Conservation (phyloP, 1,140 invertebrate genomes). For the Tetranychus cinnabarinus region DNA sequence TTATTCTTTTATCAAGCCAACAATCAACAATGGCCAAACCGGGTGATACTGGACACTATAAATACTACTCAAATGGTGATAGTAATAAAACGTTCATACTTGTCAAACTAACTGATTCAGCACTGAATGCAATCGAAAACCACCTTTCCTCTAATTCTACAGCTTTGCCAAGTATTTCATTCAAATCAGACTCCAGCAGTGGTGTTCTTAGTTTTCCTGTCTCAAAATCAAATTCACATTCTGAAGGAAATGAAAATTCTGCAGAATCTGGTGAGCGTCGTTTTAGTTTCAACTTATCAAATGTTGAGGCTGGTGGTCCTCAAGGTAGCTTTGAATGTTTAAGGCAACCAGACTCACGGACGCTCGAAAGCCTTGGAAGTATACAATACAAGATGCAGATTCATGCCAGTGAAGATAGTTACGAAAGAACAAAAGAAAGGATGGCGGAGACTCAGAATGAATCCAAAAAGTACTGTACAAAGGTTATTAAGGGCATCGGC, state of each 20-base stretch:
- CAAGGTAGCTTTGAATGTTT: constrained; percentile 70
- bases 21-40: too few relatives aligned
- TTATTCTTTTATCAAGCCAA: too few relatives aligned
- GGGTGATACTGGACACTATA: too few relatives aligned
- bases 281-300: constrained; percentile 35
- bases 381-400: constrained; percentile 61
- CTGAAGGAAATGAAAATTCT: neutral
- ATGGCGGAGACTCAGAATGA: constrained; percentile 70
- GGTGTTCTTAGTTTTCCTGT: neutral
- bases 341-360: neutral
- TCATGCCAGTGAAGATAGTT: constrained; percentile 78
- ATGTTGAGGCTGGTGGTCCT: constrained; percentile 54
- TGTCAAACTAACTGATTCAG: constrained; percentile 81
- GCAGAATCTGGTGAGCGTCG: neutral
- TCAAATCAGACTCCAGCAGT: neutral
- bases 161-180: neutral
- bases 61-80: too few relatives aligned
- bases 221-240: too few relatives aligned
- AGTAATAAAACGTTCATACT: constrained; percentile 16
- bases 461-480: constrained; percentile 73
- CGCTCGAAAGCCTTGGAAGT: constrained; percentile 36
- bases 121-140: constrained; percentile 66
- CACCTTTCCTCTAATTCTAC: constrained; percentile 22
- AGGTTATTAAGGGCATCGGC: constrained; percentile 68
- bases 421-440: constrained; percentile 61